Base-by-base conservation (phyloP, 1,140 invertebrate species). In the Asobara japonica region DNA sequence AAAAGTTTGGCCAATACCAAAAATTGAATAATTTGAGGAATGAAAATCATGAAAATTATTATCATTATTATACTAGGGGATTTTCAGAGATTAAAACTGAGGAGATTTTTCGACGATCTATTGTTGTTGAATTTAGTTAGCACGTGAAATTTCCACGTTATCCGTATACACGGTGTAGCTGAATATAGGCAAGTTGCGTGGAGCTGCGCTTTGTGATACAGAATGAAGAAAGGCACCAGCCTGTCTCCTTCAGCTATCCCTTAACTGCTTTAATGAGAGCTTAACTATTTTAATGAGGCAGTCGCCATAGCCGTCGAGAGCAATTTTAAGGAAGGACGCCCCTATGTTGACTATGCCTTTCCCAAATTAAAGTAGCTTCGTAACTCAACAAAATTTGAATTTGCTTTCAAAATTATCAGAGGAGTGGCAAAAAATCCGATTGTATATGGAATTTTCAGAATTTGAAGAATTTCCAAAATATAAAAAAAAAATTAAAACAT, bases 211-310 rank as follows among this genome's bases (percentile, higher is more conserved):
- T 65, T 69, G 64, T 78, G 64, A 77, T 77, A 75, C 71, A 79
- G 73, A 80, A 79, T 77, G 73, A 68, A 48, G 67, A 41, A 65
- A 74, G 73, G 74, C 77, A 65, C 74, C 76, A 74, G 68, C 69
- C 74, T 74, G 60, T 51, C 69, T 51, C 51, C 65, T 60, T 75
- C 72, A 76, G 77, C 75, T 75, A 74, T 69, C 69, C 68, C 76
- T 73, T 80, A 80, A 80, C 76, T 71, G 69, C 62, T 71, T 71
- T 71, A 71, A 71, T 65, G 69, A 76, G 72, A 76, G 74, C 73
- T 79, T 76, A 81, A 79, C 78, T 81, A 80, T 80, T 81, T 79
- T 81, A 81, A 81, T 78, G 80, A 81, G 79, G 66, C 68, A 65
- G 62, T 71, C 38, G 51, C 20, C 41, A 16, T 5, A 11, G 31